Evolutionary conservation across 2,797 vertebrate genomes (phyloP).

Genomic region (Chaunax sp.): DNA sequence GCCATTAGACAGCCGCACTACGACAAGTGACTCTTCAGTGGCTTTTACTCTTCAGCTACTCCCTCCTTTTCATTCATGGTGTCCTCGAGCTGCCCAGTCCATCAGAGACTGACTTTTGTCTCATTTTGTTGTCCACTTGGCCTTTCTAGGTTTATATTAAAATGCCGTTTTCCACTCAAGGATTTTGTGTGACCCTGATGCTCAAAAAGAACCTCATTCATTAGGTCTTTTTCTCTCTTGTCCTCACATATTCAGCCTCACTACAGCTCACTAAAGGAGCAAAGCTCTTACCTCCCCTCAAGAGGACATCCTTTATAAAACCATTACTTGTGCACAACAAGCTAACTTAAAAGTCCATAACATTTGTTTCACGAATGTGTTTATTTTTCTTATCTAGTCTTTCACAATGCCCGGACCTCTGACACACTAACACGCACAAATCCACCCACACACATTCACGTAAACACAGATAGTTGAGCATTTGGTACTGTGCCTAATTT

Average conservation of each 20-base stretch:
- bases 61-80: constrained; percentile 55
- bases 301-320: constrained; percentile 47
- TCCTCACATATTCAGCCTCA: constrained; percentile 27
- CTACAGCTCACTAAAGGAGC: constrained; percentile 32
- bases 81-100: constrained; percentile 60
- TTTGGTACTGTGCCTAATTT: background rate
- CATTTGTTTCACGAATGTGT: constrained; percentile 37
- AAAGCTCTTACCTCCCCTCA: constrained; percentile 30
- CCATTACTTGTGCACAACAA: constrained; percentile 42
- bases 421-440: constrained; percentile 1
- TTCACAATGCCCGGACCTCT: background rate
- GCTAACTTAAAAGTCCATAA: constrained; percentile 44
- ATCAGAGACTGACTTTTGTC: constrained; percentile 54
- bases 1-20: constrained; percentile 77
- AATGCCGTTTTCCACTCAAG: constrained; percentile 63
- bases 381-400: constrained; percentile 28
- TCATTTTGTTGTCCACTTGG: constrained; percentile 57
- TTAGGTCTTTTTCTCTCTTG: constrained; percentile 21
- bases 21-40: constrained; percentile 82
- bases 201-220: constrained; percentile 66
- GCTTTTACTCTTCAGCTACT: constrained; percentile 69
- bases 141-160: constrained; percentile 62
- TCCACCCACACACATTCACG: background rate
- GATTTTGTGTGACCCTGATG: constrained; percentile 77
- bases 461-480: background rate